Percentiles rank a stretch among this genome's conserved stretches.
phyloP scores from a whole-genome alignment of 2,888 invertebrate species.

The Strigamia transsilvanica region DNA sequence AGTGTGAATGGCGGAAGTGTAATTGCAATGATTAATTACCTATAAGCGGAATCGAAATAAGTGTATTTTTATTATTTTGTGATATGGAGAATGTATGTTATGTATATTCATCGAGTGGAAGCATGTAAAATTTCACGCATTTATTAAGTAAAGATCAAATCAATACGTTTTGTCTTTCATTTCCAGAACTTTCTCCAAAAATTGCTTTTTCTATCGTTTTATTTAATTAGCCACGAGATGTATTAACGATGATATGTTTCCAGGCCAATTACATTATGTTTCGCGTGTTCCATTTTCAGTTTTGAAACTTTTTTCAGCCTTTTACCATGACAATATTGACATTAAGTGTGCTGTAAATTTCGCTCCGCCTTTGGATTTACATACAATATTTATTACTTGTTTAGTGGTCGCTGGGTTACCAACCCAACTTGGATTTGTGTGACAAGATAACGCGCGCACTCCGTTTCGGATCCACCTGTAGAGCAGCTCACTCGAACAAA shows the following conservation, averaged over 20 bases:
- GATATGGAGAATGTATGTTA: background rate
- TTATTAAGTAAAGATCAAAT: background rate
- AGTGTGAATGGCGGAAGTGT: conserved; percentile 1
- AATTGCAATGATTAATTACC: background rate
- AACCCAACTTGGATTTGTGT: background rate
- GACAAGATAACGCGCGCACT: background rate
- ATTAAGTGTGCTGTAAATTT: background rate
- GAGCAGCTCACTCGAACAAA: background rate
- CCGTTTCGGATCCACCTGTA: background rate
- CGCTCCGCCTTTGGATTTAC: conserved; percentile 13
- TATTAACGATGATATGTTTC: no score
- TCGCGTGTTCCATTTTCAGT: background rate
- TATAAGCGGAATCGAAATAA: background rate
- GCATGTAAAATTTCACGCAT: conserved; percentile 18
- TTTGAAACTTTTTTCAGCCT: background rate
- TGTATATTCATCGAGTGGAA: background rate
- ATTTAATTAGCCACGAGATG: no score
- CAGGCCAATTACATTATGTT: background rate
- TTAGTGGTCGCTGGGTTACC: conserved; percentile 43
- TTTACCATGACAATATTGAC: conserved; percentile 10
- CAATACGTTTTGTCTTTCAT: background rate
- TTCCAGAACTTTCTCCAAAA: background rate
- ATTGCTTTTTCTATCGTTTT: background rate
- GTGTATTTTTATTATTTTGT: conserved; percentile 33
- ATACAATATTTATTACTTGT: conserved; percentile 42